These are phyloP conservation scores for Rhynchophorus ferrugineus DNA, from an alignment of 1,140 invertebrate genomes.

Conservation along the genomic window DNA sequence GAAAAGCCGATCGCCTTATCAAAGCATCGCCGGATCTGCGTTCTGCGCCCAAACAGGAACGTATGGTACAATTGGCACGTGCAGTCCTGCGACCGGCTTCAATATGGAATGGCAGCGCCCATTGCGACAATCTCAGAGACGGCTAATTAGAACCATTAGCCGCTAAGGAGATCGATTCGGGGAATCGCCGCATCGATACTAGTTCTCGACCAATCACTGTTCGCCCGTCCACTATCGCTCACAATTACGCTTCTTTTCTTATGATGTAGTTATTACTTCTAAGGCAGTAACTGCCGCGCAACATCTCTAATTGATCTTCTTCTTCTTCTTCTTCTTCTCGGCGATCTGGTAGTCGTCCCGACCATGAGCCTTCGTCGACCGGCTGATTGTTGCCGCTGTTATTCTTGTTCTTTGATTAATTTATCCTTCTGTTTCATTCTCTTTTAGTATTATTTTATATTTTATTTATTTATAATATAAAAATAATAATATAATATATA, in stretches of 20 bases:
- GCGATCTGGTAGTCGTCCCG: no score
- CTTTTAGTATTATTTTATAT: no score
- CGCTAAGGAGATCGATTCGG: slow-evolving; percentile 34
- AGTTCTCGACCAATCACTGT: slow-evolving; percentile 30
- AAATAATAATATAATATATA: no score
- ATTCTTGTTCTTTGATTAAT: no score
- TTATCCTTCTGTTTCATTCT: no score
- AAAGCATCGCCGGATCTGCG: slow-evolving; percentile 17
- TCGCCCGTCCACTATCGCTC: slow-evolving; percentile 10
- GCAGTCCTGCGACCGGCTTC: slow-evolving; percentile 26
- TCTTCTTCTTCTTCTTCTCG: slow-evolving; percentile 7
- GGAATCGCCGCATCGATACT: slow-evolving; percentile 27
- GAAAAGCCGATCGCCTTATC: slow-evolving; percentile 6
- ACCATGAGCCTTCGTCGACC: no score
- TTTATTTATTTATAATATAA: no score
- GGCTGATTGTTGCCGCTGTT: no score
- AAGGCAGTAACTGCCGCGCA: slow-evolving; percentile 16
- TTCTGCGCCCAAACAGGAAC: slow-evolving; percentile 27
- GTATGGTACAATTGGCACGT: slow-evolving; percentile 32
- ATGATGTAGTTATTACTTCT: slow-evolving; percentile 33
- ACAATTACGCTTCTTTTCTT: slow-evolving; percentile 27
- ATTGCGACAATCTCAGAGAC: slow-evolving; percentile 39
- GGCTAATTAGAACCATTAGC: slow-evolving; percentile 38
- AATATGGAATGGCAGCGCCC: slow-evolving; percentile 37
- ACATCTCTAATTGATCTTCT: slow-evolving; percentile 20